Evolutionary conservation across 2,888 invertebrate species (phyloP).

Genomic region (Rhopalosiphum nymphaeae): DNA sequence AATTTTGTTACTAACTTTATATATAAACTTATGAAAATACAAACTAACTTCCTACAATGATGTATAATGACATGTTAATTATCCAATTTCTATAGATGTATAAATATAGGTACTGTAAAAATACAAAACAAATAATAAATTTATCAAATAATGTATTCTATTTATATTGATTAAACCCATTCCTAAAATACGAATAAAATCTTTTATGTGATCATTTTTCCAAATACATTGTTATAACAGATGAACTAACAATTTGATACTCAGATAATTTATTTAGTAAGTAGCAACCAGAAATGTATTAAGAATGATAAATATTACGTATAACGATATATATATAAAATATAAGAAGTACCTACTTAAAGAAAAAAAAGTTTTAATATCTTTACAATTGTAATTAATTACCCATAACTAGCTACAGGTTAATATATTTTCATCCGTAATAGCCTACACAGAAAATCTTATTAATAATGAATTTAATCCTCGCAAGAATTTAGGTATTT

Average conservation of each 20-base stretch:
- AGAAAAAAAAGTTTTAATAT: neutral
- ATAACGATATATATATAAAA: neutral
- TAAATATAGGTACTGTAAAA: too few relatives aligned
- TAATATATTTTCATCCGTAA: neutral
- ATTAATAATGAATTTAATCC: neutral
- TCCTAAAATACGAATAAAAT: neutral
- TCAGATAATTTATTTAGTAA: too few relatives aligned
- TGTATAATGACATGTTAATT: too few relatives aligned
- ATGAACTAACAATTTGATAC: too few relatives aligned
- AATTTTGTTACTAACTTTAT: too few relatives aligned
- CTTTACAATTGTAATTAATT: neutral
- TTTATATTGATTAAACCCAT: neutral
- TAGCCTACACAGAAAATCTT: neutral
- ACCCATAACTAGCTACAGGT: neutral
- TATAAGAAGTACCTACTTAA: neutral
- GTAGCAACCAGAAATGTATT: too few relatives aligned
- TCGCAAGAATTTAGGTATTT: neutral
- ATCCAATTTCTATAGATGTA: too few relatives aligned
- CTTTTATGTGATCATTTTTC: neutral
- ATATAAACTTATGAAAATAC: too few relatives aligned
- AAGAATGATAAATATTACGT: too few relatives aligned
- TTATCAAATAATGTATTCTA: neutral
- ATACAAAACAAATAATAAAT: too few relatives aligned
- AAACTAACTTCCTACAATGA: too few relatives aligned
- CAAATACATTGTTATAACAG: too few relatives aligned